Conservation (phyloP, 2,113 vertebrate species). For the Cathartes aura region DNA sequence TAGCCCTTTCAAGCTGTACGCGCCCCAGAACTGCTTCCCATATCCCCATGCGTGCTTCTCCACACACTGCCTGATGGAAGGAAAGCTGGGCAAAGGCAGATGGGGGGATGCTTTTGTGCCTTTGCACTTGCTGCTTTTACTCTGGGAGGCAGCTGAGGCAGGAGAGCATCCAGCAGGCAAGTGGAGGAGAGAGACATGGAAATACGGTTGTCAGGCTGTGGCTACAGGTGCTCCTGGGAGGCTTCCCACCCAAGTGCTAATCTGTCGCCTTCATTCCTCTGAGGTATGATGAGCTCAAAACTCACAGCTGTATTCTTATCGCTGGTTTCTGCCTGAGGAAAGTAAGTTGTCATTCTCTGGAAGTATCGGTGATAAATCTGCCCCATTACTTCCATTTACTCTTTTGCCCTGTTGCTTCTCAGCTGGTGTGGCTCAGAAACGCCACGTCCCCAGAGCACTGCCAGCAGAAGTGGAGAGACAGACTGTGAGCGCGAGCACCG, state of each 20-base stretch:
- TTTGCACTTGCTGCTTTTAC: neutral
- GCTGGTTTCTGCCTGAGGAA: neutral
- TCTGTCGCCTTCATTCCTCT: neutral
- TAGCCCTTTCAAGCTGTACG: neutral
- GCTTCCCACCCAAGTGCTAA: neutral
- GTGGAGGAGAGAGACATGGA: neutral
- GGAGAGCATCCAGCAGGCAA: neutral
- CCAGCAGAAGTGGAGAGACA: neutral
- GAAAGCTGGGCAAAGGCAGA: neutral
- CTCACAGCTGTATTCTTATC: neutral
- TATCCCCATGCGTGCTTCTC: neutral
- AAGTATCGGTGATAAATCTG: neutral
- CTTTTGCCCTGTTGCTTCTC: neutral
- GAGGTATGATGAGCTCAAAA: neutral
- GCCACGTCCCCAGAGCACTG: neutral
- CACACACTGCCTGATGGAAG: neutral
- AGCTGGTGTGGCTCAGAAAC: rapidly evolving
- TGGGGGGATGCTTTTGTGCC: neutral
- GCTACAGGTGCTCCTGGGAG: neutral
- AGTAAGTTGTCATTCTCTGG: neutral
- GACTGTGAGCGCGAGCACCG: neutral
- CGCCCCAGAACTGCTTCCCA: neutral
- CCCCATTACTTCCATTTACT: neutral
- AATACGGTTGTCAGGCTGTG: neutral
- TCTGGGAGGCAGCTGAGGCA: neutral